Evolutionary conservation across 2,888 invertebrate species (phyloP).

Genomic region (Andrena dorsata): DNA sequence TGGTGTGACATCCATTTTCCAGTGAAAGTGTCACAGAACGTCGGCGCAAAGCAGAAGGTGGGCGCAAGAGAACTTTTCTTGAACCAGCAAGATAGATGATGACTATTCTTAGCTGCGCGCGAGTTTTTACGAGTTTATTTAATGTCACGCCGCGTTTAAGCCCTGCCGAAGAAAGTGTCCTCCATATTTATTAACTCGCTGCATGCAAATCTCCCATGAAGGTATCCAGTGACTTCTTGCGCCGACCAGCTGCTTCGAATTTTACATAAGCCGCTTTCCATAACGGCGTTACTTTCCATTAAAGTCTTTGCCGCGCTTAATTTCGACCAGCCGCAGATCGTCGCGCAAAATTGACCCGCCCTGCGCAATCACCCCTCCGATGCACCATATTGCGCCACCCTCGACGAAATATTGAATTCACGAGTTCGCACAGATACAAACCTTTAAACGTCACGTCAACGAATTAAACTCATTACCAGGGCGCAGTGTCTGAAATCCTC

Average conservation of each 20-base stretch:
- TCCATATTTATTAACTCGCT: slow-evolving; percentile 5
- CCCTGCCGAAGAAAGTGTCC: background rate
- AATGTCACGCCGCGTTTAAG: background rate
- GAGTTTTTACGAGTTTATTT: background rate
- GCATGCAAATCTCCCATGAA: slow-evolving; percentile 8
- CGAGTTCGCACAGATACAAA: background rate
- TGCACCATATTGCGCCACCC: background rate
- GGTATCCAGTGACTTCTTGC: slow-evolving; percentile 30
- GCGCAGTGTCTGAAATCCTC: too few relatives aligned
- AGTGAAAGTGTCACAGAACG: background rate
- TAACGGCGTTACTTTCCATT: slow-evolving; percentile 61
- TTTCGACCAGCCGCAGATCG: slow-evolving; percentile 55
- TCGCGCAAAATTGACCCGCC: slow-evolving; percentile 21
- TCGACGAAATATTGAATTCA: background rate
- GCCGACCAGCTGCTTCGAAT: slow-evolving; percentile 59
- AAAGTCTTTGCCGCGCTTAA: slow-evolving; percentile 45
- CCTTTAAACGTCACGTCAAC: too few relatives aligned
- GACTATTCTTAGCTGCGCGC: background rate
- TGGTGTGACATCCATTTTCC: background rate
- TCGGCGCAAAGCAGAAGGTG: background rate
- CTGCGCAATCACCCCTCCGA: background rate
- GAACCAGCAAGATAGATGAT: too few relatives aligned
- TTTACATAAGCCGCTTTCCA: slow-evolving; percentile 71
- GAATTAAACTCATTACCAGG: too few relatives aligned
- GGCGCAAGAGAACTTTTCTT: background rate